Conservation (phyloP, 2,113 vertebrate genomes). For the Chiloscyllium plagiosum region DNA sequence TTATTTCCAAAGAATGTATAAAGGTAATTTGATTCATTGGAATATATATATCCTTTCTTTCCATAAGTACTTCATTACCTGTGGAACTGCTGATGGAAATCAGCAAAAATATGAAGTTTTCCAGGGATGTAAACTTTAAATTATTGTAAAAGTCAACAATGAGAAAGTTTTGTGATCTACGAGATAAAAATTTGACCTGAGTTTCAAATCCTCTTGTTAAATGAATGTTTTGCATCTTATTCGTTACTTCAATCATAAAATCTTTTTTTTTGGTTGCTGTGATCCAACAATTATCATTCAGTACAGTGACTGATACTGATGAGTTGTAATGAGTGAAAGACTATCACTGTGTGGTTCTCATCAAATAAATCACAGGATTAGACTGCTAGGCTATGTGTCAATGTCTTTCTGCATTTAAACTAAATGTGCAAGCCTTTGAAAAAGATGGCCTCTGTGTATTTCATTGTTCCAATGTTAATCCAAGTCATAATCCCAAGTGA, state of each 20-base stretch:
- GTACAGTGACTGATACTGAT: neutral
- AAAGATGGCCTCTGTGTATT: conserved; percentile 14
- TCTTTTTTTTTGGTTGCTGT: neutral
- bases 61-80: neutral
- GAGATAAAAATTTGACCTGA: neutral
- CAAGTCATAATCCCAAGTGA: conserved; percentile 34
- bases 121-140: neutral
- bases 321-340: neutral
- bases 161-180: neutral
- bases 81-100: neutral
- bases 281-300: neutral
- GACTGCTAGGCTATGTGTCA: neutral
- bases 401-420: neutral
- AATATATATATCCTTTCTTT: neutral
- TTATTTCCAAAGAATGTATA: neutral
- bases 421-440: conserved; percentile 21
- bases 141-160: neutral
- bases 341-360: neutral
- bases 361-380: conserved; percentile 5
- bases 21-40: neutral
- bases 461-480: conserved; percentile 11
- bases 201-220: neutral
- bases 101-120: neutral
- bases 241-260: neutral
- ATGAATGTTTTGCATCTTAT: neutral